Percentiles rank a stretch among this genome's conserved stretches.
These are phyloP conservation scores for Habroteleia sp. DNA, from an alignment of 2,888 invertebrate species.

Conservation along the genomic window DNA sequence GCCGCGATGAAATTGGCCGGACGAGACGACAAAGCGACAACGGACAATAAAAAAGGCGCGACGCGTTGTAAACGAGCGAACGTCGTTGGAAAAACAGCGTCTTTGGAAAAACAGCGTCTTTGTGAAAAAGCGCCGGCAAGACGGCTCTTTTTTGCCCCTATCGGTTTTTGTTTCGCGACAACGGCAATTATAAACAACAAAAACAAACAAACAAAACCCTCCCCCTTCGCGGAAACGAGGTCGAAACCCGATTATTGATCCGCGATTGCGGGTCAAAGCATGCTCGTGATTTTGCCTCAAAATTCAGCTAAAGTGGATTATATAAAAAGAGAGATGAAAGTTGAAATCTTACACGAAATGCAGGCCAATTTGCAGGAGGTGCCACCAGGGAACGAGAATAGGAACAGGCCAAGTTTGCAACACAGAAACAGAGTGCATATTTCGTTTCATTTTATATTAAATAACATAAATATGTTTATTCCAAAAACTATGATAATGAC, in stretches of 20 bases:
- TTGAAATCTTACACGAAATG: too few relatives aligned
- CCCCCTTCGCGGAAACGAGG: slow-evolving; percentile 1
- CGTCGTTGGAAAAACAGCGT: not conserved
- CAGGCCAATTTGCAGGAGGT: too few relatives aligned
- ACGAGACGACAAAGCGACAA: slow-evolving; percentile 32
- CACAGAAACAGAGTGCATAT: too few relatives aligned
- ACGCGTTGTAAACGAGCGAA: slow-evolving; percentile 30
- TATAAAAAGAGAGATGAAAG: too few relatives aligned
- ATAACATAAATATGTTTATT: too few relatives aligned
- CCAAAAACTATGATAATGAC: too few relatives aligned
- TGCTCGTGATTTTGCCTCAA: slow-evolving; percentile 11
- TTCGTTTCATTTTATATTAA: too few relatives aligned
- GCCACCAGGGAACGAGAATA: too few relatives aligned
- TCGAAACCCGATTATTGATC: slow-evolving; percentile 32
- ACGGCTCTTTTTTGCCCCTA: slow-evolving; percentile 8
- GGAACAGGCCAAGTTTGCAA: too few relatives aligned
- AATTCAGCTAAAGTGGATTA: too few relatives aligned
- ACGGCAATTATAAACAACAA: slow-evolving; percentile 13
- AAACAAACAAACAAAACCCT: slow-evolving; percentile 1
- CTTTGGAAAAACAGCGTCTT: slow-evolving; percentile 26
- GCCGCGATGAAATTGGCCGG: slow-evolving; percentile 21
- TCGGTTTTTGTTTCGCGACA: slow-evolving; percentile 7
- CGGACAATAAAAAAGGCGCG: slow-evolving; percentile 25
- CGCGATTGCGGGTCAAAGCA: slow-evolving; percentile 23
- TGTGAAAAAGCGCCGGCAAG: slow-evolving; percentile 30